Percentiles rank a stretch among this genome's conserved stretches.
Conservation (phyloP, 2,113 vertebrate species). For the Rhinopithecus roxellana region DNA sequence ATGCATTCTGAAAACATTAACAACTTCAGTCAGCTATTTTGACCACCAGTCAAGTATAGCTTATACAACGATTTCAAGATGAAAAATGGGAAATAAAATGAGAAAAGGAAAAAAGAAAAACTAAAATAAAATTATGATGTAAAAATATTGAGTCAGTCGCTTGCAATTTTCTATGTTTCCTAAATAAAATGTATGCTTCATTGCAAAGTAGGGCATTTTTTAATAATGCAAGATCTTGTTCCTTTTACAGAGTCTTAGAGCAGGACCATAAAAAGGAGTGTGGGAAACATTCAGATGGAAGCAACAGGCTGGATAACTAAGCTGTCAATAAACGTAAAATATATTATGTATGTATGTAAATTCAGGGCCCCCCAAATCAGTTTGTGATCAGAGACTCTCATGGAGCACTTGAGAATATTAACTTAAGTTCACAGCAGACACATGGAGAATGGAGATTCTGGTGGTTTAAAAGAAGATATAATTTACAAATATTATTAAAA, state of each 20-base stretch:
- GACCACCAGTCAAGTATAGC: slow-evolving; percentile 49
- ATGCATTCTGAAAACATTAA: slow-evolving; percentile 57
- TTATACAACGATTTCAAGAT: slow-evolving; percentile 49
- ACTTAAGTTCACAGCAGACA: not conserved
- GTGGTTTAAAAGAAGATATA: not conserved
- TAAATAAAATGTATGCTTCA: slow-evolving; percentile 32
- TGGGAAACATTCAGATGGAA: not conserved
- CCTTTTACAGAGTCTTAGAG: slow-evolving; percentile 9
- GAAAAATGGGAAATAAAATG: slow-evolving; percentile 55
- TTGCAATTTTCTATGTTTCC: slow-evolving; percentile 6
- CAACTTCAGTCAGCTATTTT: slow-evolving; percentile 49
- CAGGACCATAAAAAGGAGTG: not conserved
- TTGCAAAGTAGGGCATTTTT: not conserved
- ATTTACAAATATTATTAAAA: slow-evolving; percentile 13
- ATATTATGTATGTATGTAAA: not conserved
- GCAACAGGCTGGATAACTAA: not conserved
- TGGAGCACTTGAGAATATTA: not conserved
- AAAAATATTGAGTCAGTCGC: slow-evolving; percentile 23
- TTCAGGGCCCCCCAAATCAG: not conserved
- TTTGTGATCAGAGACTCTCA: not conserved
- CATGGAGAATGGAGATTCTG: not conserved
- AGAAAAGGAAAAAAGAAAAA: slow-evolving; percentile 40
- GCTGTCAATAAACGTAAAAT: not conserved
- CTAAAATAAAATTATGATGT: slow-evolving; percentile 32
- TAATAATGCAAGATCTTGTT: not conserved